phyloP scores from a whole-genome alignment of 2,797 vertebrate species.

The Masticophis lateralis region DNA sequence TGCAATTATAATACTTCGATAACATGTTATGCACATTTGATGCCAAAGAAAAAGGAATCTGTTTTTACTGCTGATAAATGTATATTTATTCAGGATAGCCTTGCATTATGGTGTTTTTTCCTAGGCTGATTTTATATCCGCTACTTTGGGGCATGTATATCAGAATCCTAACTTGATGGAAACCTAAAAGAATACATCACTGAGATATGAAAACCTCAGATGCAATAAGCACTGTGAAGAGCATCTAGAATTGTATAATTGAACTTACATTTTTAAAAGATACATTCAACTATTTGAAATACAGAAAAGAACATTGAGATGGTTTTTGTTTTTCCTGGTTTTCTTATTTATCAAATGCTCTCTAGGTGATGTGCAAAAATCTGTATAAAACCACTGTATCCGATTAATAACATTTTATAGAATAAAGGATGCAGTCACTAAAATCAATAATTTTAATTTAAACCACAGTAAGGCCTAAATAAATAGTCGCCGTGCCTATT shows the following conservation, averaged over 20 bases:
- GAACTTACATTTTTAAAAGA: not conserved
- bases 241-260: not conserved
- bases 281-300: not conserved
- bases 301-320: not conserved
- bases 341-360: not conserved
- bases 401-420: not conserved
- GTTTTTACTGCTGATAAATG: not conserved
- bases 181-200: not conserved
- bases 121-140: not conserved
- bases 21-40: rapidly evolving
- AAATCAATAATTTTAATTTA: not conserved
- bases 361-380: not conserved
- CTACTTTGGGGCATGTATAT: not conserved
- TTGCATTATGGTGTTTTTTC: not conserved
- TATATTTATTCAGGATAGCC: not conserved
- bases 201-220: not conserved
- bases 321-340: not conserved
- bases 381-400: not conserved
- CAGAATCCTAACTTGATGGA: not conserved
- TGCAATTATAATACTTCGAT: not conserved
- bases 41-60: not conserved
- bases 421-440: no score
- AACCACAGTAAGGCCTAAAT: not conserved
- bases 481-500: no score
- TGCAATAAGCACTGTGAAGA: not conserved